Evolutionary conservation across 2,888 invertebrate genomes (phyloP).

Genomic region (Rhaphigaster nebulosa): DNA sequence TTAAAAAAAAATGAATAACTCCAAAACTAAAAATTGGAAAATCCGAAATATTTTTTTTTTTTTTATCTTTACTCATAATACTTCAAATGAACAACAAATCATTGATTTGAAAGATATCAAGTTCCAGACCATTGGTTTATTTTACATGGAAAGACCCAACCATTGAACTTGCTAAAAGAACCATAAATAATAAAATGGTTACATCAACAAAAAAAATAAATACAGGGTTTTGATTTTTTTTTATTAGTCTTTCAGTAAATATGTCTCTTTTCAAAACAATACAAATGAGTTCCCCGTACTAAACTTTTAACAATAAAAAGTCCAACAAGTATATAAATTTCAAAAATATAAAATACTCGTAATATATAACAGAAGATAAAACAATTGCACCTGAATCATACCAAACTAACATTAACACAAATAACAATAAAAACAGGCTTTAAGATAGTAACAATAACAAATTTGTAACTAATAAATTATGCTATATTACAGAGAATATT

Average conservation of each 20-base stretch:
- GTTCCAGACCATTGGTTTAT: no score
- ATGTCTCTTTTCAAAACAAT: conserved; percentile 32
- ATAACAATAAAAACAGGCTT: not conserved
- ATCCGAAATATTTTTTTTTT: no score
- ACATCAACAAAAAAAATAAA: not conserved
- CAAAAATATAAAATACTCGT: conserved; percentile 30
- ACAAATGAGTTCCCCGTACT: not conserved
- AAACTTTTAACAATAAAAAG: conserved; percentile 21
- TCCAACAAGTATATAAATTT: conserved; percentile 22
- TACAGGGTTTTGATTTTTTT: not conserved
- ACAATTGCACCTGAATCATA: conserved; percentile 17
- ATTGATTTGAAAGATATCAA: no score
- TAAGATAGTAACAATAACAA: conserved; percentile 27
- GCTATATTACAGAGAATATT: not conserved
- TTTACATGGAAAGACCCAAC: no score
- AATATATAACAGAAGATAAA: conserved; percentile 8
- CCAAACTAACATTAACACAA: not conserved
- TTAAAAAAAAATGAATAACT: no score
- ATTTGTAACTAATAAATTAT: conserved; percentile 5
- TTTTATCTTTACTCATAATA: no score
- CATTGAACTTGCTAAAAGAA: no score
- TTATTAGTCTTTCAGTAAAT: conserved; percentile 27
- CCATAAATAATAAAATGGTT: no score
- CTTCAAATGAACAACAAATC: no score
- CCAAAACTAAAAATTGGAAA: no score